Evolutionary conservation across 2,888 invertebrate species (phyloP).

Genomic region (Cryptus armator): DNA sequence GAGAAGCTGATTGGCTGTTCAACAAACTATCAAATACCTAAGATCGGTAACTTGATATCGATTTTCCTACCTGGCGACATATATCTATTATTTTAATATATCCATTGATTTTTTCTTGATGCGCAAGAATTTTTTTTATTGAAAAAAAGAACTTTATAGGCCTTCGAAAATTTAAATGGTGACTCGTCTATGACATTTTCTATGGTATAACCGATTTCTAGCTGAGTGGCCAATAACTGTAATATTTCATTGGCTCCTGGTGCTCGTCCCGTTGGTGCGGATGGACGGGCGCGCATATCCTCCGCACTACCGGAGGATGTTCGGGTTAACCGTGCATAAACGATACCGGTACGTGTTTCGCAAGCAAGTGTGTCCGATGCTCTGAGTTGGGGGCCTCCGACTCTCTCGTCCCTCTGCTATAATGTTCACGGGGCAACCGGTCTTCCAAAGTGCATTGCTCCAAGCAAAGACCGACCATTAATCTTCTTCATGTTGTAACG

Average conservation of each 20-base stretch:
- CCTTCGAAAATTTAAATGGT: too few species aligned
- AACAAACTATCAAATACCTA: too few species aligned
- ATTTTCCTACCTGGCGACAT: too few species aligned
- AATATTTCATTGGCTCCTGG: neutral
- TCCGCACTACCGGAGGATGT: constrained; percentile 65
- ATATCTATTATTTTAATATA: too few species aligned
- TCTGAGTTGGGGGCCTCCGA: constrained; percentile 15
- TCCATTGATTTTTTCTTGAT: too few species aligned
- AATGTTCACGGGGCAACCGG: constrained; percentile 18
- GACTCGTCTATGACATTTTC: too few species aligned
- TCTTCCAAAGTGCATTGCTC: constrained; percentile 19
- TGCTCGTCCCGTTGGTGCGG: constrained; percentile 49
- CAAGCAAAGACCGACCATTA: constrained; percentile 11
- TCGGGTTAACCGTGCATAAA: constrained; percentile 69
- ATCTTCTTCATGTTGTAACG: neutral
- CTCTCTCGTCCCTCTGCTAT: neutral
- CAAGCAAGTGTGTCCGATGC: constrained; percentile 52
- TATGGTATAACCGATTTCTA: neutral
- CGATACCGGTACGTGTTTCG: constrained; percentile 66
- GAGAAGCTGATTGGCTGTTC: too few species aligned
- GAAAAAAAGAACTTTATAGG: too few species aligned
- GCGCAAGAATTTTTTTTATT: too few species aligned
- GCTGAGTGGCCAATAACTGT: constrained; percentile 26
- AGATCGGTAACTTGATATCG: too few species aligned
- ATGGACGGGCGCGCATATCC: constrained; percentile 58